These are phyloP conservation scores for Caerostris darwini DNA, from an alignment of 1,140 invertebrate species.

Conservation along the genomic window DNA sequence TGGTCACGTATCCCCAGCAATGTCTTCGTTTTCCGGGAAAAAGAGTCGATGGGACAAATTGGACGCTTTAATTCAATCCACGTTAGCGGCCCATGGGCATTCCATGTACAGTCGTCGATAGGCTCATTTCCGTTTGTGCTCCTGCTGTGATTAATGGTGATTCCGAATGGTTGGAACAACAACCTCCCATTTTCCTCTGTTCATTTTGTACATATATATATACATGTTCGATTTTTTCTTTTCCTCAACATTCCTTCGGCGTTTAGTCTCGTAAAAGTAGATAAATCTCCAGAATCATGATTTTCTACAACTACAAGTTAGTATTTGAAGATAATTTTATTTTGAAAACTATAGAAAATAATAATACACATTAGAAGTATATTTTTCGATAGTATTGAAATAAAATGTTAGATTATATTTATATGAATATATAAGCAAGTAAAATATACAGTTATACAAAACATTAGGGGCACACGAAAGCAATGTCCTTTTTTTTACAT, in stretches of 20 bases:
- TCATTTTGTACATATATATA: not conserved
- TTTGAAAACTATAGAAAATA: too few relatives aligned
- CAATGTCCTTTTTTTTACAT: too few relatives aligned
- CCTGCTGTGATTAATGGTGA: constrained; percentile 19
- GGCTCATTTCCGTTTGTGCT: constrained; percentile 21
- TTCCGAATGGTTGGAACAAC: constrained; percentile 1
- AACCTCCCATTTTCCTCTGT: not conserved
- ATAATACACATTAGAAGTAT: too few relatives aligned
- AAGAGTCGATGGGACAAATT: constrained; percentile 7
- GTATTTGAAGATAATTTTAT: too few relatives aligned
- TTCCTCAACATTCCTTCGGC: not conserved
- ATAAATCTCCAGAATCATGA: too few relatives aligned
- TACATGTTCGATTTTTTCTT: not conserved
- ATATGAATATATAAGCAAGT: too few relatives aligned
- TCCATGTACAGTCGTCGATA: not conserved
- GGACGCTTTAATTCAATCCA: constrained; percentile 45
- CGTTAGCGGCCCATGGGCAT: constrained; percentile 46
- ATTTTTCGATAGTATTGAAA: too few relatives aligned
- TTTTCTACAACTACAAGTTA: too few relatives aligned
- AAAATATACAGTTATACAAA: too few relatives aligned
- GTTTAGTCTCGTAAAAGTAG: not conserved
- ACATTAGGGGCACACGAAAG: too few relatives aligned
- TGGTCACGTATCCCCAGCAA: constrained; percentile 20
- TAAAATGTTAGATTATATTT: too few relatives aligned
- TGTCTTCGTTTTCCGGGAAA: not conserved